Evolutionary conservation across 2,113 vertebrate species (phyloP).

Genomic region (Carollia perspicillata): DNA sequence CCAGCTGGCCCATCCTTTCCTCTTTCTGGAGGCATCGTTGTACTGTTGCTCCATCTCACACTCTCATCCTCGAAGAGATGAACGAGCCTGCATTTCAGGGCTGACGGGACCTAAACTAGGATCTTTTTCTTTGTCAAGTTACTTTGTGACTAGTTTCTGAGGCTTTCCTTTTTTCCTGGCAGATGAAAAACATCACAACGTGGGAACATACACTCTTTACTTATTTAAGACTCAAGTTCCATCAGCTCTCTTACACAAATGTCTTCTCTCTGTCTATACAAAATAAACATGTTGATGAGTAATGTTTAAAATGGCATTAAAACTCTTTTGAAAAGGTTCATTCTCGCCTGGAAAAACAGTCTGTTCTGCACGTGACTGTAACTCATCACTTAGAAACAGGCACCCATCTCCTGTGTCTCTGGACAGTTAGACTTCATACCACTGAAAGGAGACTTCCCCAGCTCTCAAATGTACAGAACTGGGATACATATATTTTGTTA

Average conservation of each 20-base stretch:
- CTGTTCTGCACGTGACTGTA: not conserved
- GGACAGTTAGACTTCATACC: not conserved
- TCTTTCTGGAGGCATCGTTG: not conserved
- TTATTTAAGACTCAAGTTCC: constrained; percentile 1
- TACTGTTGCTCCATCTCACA: not conserved
- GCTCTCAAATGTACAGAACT: not conserved
- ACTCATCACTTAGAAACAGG: not conserved
- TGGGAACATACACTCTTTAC: not conserved
- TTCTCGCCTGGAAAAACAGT: not conserved
- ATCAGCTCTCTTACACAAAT: not conserved
- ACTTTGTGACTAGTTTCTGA: constrained; percentile 23
- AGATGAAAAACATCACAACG: not conserved
- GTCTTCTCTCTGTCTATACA: not conserved
- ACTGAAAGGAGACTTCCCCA: not conserved
- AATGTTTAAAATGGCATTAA: constrained; percentile 16
- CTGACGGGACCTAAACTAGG: not conserved
- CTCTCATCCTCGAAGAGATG: not conserved
- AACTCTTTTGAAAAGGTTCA: not conserved
- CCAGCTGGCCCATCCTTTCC: not conserved
- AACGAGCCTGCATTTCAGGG: not conserved
- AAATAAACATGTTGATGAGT: constrained; percentile 11
- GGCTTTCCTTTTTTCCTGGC: not conserved
- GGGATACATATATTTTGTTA: not conserved
- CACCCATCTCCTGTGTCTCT: not conserved
- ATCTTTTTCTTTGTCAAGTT: not conserved